Conservation (phyloP, 2,113 vertebrate species). For the Brachyhypopomus occidentalis region DNA sequence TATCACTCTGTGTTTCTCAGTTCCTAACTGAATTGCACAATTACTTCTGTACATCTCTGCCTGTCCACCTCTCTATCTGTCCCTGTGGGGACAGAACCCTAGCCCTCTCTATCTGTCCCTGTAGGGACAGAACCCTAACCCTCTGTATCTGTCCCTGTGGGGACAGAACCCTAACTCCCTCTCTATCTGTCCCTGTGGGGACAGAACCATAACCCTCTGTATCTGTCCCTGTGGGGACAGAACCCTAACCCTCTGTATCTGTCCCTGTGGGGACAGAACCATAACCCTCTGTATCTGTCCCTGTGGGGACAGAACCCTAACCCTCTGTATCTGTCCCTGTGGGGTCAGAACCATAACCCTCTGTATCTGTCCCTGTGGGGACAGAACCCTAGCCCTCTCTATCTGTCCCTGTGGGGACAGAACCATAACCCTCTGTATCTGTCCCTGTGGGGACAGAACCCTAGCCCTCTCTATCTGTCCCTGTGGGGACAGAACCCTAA, state of each 20-base stretch:
- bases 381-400: not conserved
- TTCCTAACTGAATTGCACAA: not conserved
- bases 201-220: not conserved
- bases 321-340: not conserved
- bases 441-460: not conserved
- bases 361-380: not conserved
- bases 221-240: too few relatives aligned
- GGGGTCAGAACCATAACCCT: not conserved
- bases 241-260: not conserved
- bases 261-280: not conserved
- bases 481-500: too few relatives aligned
- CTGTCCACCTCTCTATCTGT: not conserved
- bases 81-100: not conserved
- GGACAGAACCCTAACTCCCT: not conserved
- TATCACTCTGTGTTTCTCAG: not conserved
- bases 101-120: too few relatives aligned
- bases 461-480: not conserved
- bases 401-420: not conserved
- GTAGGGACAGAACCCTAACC: too few relatives aligned
- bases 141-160: not conserved
- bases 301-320: too few relatives aligned
- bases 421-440: not conserved
- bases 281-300: not conserved
- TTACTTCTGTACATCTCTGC: not conserved
- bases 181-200: not conserved